These are phyloP conservation scores for Phrixothrix hirtus DNA, from an alignment of 2,888 invertebrate genomes.

Conservation along the genomic window DNA sequence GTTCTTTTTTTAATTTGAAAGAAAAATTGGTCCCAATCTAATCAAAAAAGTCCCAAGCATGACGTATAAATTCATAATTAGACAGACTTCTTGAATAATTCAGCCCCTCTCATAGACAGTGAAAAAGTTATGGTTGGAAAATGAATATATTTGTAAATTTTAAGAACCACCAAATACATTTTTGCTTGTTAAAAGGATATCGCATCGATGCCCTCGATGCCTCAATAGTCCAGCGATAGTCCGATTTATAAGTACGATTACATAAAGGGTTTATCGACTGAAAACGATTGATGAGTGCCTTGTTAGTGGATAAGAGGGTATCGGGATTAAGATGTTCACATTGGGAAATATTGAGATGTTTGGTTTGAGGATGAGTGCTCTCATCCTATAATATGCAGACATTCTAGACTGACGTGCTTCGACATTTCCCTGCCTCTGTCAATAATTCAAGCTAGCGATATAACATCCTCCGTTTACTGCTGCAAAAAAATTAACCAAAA, in stretches of 20 bases:
- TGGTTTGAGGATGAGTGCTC: slow-evolving; percentile 26
- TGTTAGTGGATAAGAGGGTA: slow-evolving; percentile 33
- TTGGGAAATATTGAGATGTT: slow-evolving; percentile 33
- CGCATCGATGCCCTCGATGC: slow-evolving; percentile 29
- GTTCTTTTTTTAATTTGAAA: slow-evolving; percentile 51
- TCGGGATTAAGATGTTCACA: slow-evolving; percentile 33
- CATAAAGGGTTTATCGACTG: slow-evolving; percentile 39
- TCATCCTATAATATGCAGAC: too few relatives aligned
- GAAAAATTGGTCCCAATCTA: slow-evolving; percentile 54
- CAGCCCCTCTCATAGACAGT: slow-evolving; percentile 33
- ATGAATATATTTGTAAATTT: slow-evolving; percentile 11
- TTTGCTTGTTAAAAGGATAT: slow-evolving; percentile 29
- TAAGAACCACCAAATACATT: not conserved
- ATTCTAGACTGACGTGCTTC: too few relatives aligned
- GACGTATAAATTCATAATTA: slow-evolving; percentile 51
- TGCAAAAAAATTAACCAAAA: too few relatives aligned
- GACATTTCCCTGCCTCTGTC: too few relatives aligned
- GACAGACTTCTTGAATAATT: slow-evolving; percentile 43
- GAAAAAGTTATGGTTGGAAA: slow-evolving; percentile 27
- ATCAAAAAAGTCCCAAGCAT: slow-evolving; percentile 48
- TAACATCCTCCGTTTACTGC: too few relatives aligned
- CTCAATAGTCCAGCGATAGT: slow-evolving; percentile 30
- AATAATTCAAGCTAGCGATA: too few relatives aligned
- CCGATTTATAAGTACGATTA: slow-evolving; percentile 35
- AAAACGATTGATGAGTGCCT: slow-evolving; percentile 39